Evolutionary conservation across 2,113 vertebrate genomes (phyloP).

Genomic region (Semnornis frantzii): DNA sequence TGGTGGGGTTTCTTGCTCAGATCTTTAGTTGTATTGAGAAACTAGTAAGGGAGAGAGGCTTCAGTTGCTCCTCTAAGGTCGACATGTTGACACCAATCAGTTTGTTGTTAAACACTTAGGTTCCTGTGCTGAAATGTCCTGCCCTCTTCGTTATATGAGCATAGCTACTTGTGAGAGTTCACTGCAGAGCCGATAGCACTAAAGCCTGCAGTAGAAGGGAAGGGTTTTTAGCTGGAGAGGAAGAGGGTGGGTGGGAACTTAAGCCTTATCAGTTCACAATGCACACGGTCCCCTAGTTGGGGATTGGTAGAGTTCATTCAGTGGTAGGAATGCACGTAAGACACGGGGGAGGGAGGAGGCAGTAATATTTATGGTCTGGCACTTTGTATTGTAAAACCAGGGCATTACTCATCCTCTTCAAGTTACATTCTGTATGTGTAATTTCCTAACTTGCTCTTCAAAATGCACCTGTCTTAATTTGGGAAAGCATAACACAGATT

Average conservation of each 20-base stretch:
- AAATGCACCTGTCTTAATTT: neutral
- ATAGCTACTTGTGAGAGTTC: neutral
- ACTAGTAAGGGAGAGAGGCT: neutral
- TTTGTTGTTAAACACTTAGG: neutral
- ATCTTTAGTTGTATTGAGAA: neutral
- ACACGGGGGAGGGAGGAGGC: neutral
- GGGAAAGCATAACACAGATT: neutral
- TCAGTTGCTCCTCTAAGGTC: neutral
- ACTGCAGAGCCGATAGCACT: neutral
- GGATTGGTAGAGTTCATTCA: neutral
- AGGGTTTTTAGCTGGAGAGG: neutral
- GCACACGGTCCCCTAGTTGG: neutral
- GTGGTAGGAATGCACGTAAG: neutral
- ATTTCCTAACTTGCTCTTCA: constrained; percentile 4
- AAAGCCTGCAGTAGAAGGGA: neutral
- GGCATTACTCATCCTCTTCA: neutral
- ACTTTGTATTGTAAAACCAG: neutral
- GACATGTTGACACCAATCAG: neutral
- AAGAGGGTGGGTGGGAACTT: neutral
- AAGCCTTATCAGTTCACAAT: neutral
- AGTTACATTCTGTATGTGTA: neutral
- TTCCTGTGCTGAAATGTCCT: neutral
- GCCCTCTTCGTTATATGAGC: neutral
- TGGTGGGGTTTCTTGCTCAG: neutral
- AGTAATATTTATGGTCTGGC: neutral